These are phyloP conservation scores for Drosophila neutralis DNA, from an alignment of 2,888 invertebrate species.

Conservation along the genomic window DNA sequence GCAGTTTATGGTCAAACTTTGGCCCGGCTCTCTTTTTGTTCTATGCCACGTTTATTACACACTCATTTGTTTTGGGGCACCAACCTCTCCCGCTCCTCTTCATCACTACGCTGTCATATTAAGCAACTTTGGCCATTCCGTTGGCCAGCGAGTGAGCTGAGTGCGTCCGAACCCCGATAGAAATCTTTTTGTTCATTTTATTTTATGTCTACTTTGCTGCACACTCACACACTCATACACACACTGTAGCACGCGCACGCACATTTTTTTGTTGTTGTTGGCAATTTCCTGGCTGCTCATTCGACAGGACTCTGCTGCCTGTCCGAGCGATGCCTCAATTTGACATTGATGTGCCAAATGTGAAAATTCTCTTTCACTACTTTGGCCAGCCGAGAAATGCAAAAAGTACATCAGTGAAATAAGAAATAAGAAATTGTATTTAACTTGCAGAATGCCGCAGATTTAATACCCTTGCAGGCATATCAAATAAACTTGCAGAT, in stretches of 20 bases:
- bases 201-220: constrained; percentile 73
- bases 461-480: constrained; percentile 17
- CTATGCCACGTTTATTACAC: constrained; percentile 73
- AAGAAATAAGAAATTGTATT: constrained; percentile 29
- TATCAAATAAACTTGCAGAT: neutral
- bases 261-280: constrained; percentile 36
- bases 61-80: constrained; percentile 70
- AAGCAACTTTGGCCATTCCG: constrained; percentile 75
- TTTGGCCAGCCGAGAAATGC: constrained; percentile 32
- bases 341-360: constrained; percentile 81
- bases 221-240: constrained; percentile 28
- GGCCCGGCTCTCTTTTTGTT: constrained; percentile 14
- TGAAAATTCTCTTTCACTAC: constrained; percentile 72
- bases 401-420: constrained; percentile 38
- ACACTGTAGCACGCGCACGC: constrained; percentile 15
- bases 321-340: constrained; percentile 76
- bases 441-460: neutral
- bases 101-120: constrained; percentile 64
- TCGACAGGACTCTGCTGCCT: constrained; percentile 34
- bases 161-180: constrained; percentile 55
- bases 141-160: constrained; percentile 43
- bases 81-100: neutral
- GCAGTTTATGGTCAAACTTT: constrained; percentile 74
- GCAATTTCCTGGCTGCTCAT: constrained; percentile 72
- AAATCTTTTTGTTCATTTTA: constrained; percentile 80